phyloP scores from a whole-genome alignment of 2,113 vertebrate species.

The Apaloderma vittatum region DNA sequence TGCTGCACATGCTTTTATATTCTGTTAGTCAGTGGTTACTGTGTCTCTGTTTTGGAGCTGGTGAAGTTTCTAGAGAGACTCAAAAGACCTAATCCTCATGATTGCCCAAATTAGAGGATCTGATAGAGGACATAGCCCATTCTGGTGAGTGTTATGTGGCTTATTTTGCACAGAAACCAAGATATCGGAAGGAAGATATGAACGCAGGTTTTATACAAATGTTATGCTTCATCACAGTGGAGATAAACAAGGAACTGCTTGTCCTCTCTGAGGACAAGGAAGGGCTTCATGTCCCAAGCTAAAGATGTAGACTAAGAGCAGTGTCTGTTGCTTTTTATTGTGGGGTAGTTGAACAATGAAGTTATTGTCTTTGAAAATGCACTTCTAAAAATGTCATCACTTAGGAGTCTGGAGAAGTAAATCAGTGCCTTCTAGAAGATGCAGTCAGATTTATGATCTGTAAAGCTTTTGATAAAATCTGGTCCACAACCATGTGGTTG shows the following conservation, averaged over 20 bases:
- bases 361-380: background rate
- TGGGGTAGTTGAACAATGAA: background rate
- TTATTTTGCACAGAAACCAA: background rate
- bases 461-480: background rate
- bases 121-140: background rate
- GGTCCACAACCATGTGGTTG: background rate
- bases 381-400: background rate
- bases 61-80: background rate
- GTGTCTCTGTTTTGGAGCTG: background rate
- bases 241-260: background rate
- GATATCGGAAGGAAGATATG: background rate
- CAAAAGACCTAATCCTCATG: background rate
- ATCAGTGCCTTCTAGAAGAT: background rate
- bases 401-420: background rate
- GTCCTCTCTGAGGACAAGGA: background rate
- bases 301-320: background rate
- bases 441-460: background rate
- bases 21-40: background rate
- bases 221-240: background rate
- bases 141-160: background rate
- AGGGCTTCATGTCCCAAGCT: background rate
- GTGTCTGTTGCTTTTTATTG: background rate
- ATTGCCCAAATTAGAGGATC: background rate
- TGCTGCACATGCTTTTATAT: background rate
- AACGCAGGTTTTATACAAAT: background rate